Conservation (phyloP, 2,113 vertebrate genomes). For the Eolophus roseicapilla region DNA sequence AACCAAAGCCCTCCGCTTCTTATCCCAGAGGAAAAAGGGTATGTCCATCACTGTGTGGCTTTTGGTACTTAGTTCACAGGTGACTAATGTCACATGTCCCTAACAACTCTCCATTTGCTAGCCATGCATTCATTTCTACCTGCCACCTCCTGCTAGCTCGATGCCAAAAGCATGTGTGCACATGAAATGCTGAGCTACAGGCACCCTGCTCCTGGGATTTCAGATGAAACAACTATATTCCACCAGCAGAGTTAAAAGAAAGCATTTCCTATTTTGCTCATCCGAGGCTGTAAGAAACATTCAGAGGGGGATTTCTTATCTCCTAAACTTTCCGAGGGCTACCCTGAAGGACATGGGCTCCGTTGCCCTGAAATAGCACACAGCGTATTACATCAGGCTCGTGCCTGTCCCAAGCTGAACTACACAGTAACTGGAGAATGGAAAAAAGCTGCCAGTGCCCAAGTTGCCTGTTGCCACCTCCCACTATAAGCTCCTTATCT, state of each 20-base stretch:
- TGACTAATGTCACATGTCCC: background rate
- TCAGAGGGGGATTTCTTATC: conserved; percentile 27
- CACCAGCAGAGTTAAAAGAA: background rate
- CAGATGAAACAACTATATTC: background rate
- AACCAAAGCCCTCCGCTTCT: background rate
- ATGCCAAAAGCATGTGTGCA: accelerated
- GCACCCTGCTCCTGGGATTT: background rate
- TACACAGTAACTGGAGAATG: conserved; percentile 45
- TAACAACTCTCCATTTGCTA: background rate
- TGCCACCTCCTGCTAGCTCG: background rate
- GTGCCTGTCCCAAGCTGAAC: conserved; percentile 56
- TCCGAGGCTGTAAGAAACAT: background rate
- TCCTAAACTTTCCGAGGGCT: background rate
- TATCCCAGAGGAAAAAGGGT: background rate
- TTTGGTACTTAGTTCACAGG: background rate
- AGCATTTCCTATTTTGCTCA: background rate
- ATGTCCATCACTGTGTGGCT: background rate
- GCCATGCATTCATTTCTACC: background rate
- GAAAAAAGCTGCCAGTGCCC: conserved; percentile 36
- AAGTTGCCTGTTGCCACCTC: conserved; percentile 50
- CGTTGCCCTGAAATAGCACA: conserved; percentile 38
- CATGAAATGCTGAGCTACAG: background rate
- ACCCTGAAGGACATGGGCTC: background rate
- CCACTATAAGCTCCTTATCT: conserved; percentile 51
- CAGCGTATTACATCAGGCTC: conserved; percentile 41